Base-by-base conservation (phyloP, 2,113 vertebrate genomes). In the Gracilinanus agilis region DNA sequence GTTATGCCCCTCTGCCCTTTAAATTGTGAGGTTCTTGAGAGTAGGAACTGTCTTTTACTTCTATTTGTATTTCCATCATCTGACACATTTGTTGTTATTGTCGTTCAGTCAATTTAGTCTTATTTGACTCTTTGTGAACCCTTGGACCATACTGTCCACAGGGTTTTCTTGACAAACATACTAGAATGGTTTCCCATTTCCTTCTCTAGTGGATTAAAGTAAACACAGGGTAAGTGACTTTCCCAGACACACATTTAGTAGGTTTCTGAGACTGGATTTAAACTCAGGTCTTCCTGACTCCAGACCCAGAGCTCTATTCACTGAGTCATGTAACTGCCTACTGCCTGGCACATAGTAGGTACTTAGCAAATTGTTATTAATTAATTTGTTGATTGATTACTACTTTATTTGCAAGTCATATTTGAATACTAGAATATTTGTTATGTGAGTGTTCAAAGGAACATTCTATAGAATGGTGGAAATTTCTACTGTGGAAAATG, bases 391-490 rank as follows among this genome's bases (percentile, higher is more conserved):
- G 10, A 61, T 49, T 97, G 67, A 95, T 89, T 96, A 92, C 94
- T 97, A 58, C 0, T 44, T 67, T 95, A 93, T 97, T 97, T 98
- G 93, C 55, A 93, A 98, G 90, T 96, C 93, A 95, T 25, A 95
- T 95, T 89, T 95, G 95, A 96, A 97, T 91, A 91, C 89, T 97
- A 89, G 55, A 96, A 93, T 58, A 94, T 19, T 95, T 97, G 56
- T 56, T 19, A 90, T 92, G 44, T 89, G 53, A 0, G 55, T 97
- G 90, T 97, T 98, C 97, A 95, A 97, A 97, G 67, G 90, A 88
- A 61, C 7, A 97, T 97, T 91, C 94, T 97, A 92, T 96, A 98
- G 97, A 98, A 97, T 92, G 21, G 16, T 83, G 34, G n/a, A n/a
- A n/a, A n/a, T n/a, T n/a, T 5, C 49, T 49, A 49, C 49, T 3